Conservation (phyloP, 2,888 invertebrate species). For the Athalia cordata region DNA sequence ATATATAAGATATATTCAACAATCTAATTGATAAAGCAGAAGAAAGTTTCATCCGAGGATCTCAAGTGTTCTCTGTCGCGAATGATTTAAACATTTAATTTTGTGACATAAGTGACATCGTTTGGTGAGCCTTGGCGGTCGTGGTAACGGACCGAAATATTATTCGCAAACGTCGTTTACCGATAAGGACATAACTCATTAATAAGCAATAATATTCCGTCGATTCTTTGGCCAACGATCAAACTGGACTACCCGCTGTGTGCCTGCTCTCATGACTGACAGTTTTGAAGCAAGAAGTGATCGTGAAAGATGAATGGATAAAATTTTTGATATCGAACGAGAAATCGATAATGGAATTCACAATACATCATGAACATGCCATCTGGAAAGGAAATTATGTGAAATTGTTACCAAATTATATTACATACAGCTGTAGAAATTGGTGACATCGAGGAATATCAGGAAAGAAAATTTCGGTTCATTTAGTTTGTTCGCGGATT, state of each 20-base stretch:
- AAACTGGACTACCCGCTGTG: conserved; percentile 33
- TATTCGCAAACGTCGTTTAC: conserved; percentile 5
- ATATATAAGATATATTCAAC: neutral
- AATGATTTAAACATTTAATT: conserved; percentile 4
- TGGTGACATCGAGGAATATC: too few relatives aligned
- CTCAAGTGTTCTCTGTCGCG: neutral
- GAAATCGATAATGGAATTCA: neutral
- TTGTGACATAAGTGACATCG: neutral
- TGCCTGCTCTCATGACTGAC: conserved; percentile 26
- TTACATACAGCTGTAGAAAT: too few relatives aligned
- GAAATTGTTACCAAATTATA: too few relatives aligned
- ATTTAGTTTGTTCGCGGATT: too few relatives aligned
- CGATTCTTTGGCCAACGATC: conserved; percentile 15
- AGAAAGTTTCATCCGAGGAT: too few relatives aligned
- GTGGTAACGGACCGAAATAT: neutral
- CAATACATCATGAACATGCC: too few relatives aligned
- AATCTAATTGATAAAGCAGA: too few relatives aligned
- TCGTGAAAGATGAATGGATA: neutral
- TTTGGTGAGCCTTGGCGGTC: neutral
- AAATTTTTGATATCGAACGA: conserved; percentile 6
- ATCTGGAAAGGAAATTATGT: too few relatives aligned
- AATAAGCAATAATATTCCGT: conserved; percentile 43
- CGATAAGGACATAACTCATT: conserved; percentile 31
- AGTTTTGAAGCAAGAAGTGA: conserved; percentile 33
- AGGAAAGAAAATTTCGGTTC: too few relatives aligned